Base-by-base conservation (phyloP, 2,888 invertebrate species). In the Linnaemya vulpina region DNA sequence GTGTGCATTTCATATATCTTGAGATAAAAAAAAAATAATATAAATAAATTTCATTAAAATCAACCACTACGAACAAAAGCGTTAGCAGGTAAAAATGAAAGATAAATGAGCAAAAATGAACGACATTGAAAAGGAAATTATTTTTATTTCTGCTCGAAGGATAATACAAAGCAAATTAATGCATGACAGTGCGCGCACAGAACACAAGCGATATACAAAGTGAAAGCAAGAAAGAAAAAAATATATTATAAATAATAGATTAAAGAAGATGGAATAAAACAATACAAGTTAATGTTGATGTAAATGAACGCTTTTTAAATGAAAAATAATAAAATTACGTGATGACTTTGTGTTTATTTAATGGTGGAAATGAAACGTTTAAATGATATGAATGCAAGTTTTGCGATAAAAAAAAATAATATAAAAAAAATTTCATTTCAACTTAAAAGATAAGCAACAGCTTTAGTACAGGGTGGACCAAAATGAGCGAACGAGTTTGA, bases 111-210 rank as follows among this genome's bases (percentile, higher is more conserved):
- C 62, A 63, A 74, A 60, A 40, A 40, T 11, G 70, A 80, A 83
- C 79, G 77, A 73, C 53, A 80, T 73, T 76, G 83, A 73, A 67
- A 73, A 85, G 86, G 86, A 87, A 86, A 87, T 86, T 87, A 79
- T 84, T 87, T 86, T 87, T 78, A 76, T 85, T 87, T 84, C 81
- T 79, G 83, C 86, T 82, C 38, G 51, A 86, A 83, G 84, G 82
- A 86, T 86, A 84, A 87, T 80, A 80, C 82, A 84, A 87, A 87
- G 84, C 75, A 75, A 81, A 85, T 82, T 84, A 86, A 84, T 84
- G 82, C 84, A 84, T 74, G 73, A 76, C 75, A 68, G 62, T 65
- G 82, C 51, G 67, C 71, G 63, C 70, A 75, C 63, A 78, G 35
- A 60, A 53, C 10, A 58, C n/a, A 30, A 58, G 9, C 35, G 30